Evolutionary conservation across 2,797 vertebrate species (phyloP).

Genomic region (Gadopsis bispinosus): DNA sequence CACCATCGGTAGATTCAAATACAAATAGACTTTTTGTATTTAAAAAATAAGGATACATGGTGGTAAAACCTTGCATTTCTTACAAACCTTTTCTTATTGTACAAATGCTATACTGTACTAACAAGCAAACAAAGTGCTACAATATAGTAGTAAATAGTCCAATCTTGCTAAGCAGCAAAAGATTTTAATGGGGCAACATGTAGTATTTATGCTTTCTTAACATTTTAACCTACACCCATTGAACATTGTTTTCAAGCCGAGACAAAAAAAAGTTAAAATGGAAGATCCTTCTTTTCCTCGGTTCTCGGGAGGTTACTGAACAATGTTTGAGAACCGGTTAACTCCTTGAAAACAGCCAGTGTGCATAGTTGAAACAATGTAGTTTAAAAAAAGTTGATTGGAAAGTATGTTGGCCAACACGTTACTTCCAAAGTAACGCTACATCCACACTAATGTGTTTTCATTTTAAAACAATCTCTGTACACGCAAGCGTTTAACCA

Average conservation of each 20-base stretch:
- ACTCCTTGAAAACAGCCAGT: neutral
- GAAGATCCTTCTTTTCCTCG: no score
- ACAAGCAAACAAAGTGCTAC: neutral
- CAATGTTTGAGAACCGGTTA: neutral
- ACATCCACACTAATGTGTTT: no score
- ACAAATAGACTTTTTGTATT: neutral
- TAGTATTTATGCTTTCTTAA: neutral
- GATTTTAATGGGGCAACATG: neutral
- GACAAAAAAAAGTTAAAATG: no score
- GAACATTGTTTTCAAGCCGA: no score
- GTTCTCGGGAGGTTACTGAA: neutral
- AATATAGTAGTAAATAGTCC: neutral
- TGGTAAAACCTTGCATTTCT: neutral
- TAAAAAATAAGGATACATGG: neutral
- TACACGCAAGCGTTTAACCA: no score
- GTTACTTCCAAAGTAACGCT: neutral
- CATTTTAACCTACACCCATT: neutral
- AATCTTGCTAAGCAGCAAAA: neutral
- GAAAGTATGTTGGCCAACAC: neutral
- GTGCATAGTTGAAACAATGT: neutral
- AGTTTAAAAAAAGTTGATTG: neutral
- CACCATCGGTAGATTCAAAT: neutral
- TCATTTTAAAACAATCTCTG: no score
- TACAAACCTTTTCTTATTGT: no score
- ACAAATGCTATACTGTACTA: no score